Evolutionary conservation across 1,140 invertebrate species (phyloP), one percentile per base, ranked within the genome.

Genomic region (Zophobas atratus): DNA sequence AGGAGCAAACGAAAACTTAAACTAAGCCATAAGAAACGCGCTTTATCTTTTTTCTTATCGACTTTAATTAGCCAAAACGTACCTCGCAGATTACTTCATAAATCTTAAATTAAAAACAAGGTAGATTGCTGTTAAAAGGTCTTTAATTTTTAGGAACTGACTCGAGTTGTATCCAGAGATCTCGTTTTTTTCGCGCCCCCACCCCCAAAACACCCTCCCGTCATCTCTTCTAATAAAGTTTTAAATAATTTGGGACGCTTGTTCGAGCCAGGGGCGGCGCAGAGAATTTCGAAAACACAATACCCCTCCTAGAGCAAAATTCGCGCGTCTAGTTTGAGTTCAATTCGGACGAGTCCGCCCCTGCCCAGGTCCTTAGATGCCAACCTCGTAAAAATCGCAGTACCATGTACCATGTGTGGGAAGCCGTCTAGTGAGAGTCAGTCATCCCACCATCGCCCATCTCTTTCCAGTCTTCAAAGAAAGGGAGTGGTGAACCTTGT

Each of bases 31-130:
- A 36, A 6, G 1, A 63, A 63, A 73, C 60, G 60, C 75, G 53
- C 48, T 56, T 48, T 72, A 38, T 57, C 56, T 55, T 77, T 77
- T 73, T 73, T 77, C 70, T 36, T 20, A 36, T 33, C 43, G 70
- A 71, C 49, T 74, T 60, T 79, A 77, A 79, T 79, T 79, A 79
- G 38, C 43, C 60, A 36, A 73, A 76, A 76, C 78, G 70, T 79
- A 76, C 57, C 70, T 79, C 46, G 51, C 35, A 71, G 56, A 67
- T 67, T 60, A 75, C 74, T 72, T 56, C 63, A 71, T 77, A 77
- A 77, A 79, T 77, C 75, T 77, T 73, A 51, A 81, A 81, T 81
- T 80, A 79, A 82, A 82, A 81, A 81, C 78, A 79, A 81, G 80
- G 73, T 79, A 70, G 70, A 77, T 78, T 79, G 46, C 73, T 63